Base-by-base conservation (phyloP, 64 coral and sea anemone species). In the Porites lutea region DNA sequence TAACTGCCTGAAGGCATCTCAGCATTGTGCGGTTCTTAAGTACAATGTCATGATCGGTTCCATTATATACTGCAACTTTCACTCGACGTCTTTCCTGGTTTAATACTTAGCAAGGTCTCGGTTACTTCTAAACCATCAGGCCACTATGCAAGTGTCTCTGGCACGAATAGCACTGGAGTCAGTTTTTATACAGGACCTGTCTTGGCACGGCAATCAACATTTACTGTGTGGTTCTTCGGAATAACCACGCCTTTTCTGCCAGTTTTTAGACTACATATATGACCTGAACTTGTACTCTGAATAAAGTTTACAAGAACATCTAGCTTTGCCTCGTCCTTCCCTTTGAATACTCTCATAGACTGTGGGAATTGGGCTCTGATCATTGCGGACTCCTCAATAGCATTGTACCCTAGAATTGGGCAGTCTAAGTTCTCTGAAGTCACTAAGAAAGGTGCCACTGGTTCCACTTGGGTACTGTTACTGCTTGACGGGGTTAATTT, bases 111-210 rank as follows among this genome's bases (percentile, higher is more conserved):
- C 55, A 92, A 65, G 62, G 74, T 82, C 71, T 86, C 72, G 6
- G 49, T 47, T n/a, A 92, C 48, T 77, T 92, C 80, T 16, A 92
- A 71, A 12, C 79, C 90, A 13, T 77, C 79, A n/a, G 74, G 88
- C 60, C 20, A 67, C n/a, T 83, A 13, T 71, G 45, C 43, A 50
- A 85, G 52, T 75, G 74, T 72, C 11, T 66, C 55, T 59, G 80
- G 65, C 61, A 75, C 90, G 86, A 92, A 92, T 18, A 92, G 55
- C 59, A 90, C 88, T 70, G 88, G 88, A 46, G 63, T 67, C 21
- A 18, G 46, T 23, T 82, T 69, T 49, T 63, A 1, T 13, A 90
- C 75, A 54, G 75, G 77, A 44, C 88, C 88, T 49, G 88, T 82
- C 11, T 70, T 79, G 27, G 59, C 76, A 79, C 16, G 54, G 58